Evolutionary conservation across 2,113 vertebrate genomes (phyloP).

Genomic region (Aramus guarauna): DNA sequence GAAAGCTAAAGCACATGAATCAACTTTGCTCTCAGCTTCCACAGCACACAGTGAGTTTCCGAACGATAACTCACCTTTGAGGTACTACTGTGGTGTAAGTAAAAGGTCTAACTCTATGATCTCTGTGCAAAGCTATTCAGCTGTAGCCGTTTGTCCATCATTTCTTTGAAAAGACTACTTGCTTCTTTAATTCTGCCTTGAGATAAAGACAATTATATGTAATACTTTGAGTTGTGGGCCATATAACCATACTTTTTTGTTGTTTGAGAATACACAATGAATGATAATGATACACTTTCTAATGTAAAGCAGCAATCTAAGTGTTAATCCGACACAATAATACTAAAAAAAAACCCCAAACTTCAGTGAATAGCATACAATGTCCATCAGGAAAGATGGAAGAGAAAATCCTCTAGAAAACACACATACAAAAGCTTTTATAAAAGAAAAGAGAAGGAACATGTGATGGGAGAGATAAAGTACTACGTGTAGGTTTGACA

Average conservation of each 20-base stretch:
- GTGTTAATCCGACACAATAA: not conserved
- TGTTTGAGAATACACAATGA: not conserved
- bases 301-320: not conserved
- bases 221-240: not conserved
- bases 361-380: not conserved
- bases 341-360: accelerated
- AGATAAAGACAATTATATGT: not conserved
- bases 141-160: not conserved
- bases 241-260: not conserved
- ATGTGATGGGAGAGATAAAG: not conserved
- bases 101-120: not conserved
- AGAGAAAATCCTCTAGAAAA: not conserved
- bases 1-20: not conserved
- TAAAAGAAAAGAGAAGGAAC: not conserved
- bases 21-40: not conserved
- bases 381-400: not conserved
- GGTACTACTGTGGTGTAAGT: not conserved
- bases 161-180: not conserved
- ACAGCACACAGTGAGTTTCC: not conserved
- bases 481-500: not conserved
- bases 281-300: not conserved
- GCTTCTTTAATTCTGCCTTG: not conserved
- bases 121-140: not conserved
- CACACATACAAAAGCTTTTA: not conserved
- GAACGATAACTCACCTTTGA: not conserved